These are phyloP conservation scores for Thamnophis sirtalis DNA, from an alignment of 2,113 vertebrate genomes.

Conservation along the genomic window DNA sequence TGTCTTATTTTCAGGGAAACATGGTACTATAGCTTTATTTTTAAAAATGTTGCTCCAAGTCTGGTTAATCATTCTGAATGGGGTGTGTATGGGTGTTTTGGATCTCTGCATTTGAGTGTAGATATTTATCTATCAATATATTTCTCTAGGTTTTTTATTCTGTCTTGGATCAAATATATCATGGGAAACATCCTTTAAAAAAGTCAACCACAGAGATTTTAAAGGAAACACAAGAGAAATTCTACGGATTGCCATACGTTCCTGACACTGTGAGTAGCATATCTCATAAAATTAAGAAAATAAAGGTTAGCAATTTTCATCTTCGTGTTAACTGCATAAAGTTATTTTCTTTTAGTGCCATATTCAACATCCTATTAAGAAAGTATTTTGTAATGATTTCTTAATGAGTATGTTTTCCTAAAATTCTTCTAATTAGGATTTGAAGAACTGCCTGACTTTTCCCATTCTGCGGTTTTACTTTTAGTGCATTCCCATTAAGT, in stretches of 20 bases:
- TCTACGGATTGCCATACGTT: constrained; percentile 87
- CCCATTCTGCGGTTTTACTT: background rate
- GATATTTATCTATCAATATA: constrained; percentile 7
- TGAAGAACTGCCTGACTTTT: background rate
- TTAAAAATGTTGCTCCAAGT: background rate
- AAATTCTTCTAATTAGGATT: background rate
- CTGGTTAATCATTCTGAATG: background rate
- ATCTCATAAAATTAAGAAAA: background rate
- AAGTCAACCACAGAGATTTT: constrained; percentile 89
- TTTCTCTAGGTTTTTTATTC: constrained; percentile 88
- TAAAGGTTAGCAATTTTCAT: background rate
- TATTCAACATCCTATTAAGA: background rate
- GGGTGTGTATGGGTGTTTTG: background rate
- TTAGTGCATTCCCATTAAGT: background rate
- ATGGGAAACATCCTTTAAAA: constrained; percentile 79
- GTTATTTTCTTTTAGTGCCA: background rate
- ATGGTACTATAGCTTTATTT: constrained; percentile 11
- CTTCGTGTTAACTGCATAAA: background rate
- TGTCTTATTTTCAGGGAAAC: too few relatives aligned
- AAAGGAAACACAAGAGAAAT: constrained; percentile 85
- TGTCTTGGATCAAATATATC: constrained; percentile 92
- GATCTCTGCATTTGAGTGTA: background rate
- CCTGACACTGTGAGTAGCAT: constrained; percentile 84
- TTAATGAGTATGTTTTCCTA: background rate
- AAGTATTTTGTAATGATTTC: background rate